These are phyloP conservation scores for Lampris incognitus DNA, from an alignment of 2,113 vertebrate species.

Conservation along the genomic window DNA sequence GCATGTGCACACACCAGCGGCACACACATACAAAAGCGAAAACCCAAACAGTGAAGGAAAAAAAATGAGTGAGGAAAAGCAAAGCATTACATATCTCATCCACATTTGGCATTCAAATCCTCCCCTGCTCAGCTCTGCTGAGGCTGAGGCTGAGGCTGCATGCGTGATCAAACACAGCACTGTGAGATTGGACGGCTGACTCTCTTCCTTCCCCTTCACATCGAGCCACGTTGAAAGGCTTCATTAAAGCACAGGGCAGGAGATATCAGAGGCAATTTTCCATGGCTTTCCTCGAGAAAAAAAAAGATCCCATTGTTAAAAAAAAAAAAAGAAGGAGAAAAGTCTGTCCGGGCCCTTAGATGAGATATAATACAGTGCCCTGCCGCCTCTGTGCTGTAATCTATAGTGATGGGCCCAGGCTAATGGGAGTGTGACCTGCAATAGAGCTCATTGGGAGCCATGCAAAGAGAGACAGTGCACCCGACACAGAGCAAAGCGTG, in stretches of 20 bases:
- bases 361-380: constrained; percentile 74
- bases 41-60: not conserved
- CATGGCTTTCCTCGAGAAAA: constrained; percentile 62
- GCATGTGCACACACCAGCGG: not conserved
- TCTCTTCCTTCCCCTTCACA: constrained; percentile 41
- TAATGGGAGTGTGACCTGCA: constrained; percentile 80
- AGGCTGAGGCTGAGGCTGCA: constrained; percentile 36
- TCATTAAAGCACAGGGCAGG: constrained; percentile 75
- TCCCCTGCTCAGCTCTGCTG: constrained; percentile 22
- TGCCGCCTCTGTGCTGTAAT: constrained; percentile 67
- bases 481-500: constrained; percentile 22
- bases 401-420: constrained; percentile 64
- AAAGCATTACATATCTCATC: constrained; percentile 43
- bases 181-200: constrained; percentile 42
- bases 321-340: constrained; percentile 47
- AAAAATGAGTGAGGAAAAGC: not conserved
- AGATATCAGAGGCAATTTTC: constrained; percentile 79
- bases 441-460: constrained; percentile 65
- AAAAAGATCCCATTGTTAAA: constrained; percentile 73
- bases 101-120: constrained; percentile 60
- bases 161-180: constrained; percentile 67
- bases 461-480: constrained; percentile 53
- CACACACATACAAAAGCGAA: not conserved
- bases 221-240: constrained; percentile 64
- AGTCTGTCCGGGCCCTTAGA: constrained; percentile 67